Conservation (phyloP, 2,888 invertebrate genomes). For the Acronicta leporina region DNA sequence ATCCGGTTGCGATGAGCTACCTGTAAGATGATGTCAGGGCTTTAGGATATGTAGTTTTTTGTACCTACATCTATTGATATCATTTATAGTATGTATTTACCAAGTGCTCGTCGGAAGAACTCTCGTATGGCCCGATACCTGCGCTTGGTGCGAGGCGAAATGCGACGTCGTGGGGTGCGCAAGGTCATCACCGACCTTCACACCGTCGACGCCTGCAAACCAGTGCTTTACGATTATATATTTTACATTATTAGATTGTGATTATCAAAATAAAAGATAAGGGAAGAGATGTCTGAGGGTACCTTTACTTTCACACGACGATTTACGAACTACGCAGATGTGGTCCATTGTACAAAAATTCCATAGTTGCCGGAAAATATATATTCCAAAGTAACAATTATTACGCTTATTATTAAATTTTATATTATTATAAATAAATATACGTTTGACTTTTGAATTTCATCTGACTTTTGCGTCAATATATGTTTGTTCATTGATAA, state of each 20-base stretch:
- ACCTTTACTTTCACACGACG: conserved; percentile 31
- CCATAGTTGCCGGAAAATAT: conserved; percentile 58
- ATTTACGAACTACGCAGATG: conserved; percentile 48
- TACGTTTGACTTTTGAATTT: conserved; percentile 80
- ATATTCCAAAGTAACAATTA: conserved; percentile 53
- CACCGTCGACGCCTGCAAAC: conserved; percentile 46
- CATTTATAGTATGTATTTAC: conserved; percentile 55
- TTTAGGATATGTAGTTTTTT: conserved; percentile 2
- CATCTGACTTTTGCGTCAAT: conserved; percentile 60
- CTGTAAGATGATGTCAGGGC: conserved; percentile 62
- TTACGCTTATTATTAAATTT: conserved; percentile 76
- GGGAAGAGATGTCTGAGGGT: neutral
- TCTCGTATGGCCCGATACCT: conserved; percentile 77
- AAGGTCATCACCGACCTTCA: conserved; percentile 74
- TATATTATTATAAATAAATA: conserved; percentile 67
- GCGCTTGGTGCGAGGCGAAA: conserved; percentile 80
- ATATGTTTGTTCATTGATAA: conserved; percentile 32
- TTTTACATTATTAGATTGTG: neutral
- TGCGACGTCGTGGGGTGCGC: conserved; percentile 79
- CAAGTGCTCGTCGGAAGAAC: conserved; percentile 77
- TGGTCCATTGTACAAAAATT: conserved; percentile 58
- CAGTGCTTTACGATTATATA: neutral
- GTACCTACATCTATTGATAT: neutral
- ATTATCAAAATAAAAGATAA: neutral
- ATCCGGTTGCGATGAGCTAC: conserved; percentile 74